Percentiles rank a stretch among this genome's conserved stretches.
Evolutionary conservation across 2,888 invertebrate genomes (phyloP).

Genomic region (Euphydryas editha): DNA sequence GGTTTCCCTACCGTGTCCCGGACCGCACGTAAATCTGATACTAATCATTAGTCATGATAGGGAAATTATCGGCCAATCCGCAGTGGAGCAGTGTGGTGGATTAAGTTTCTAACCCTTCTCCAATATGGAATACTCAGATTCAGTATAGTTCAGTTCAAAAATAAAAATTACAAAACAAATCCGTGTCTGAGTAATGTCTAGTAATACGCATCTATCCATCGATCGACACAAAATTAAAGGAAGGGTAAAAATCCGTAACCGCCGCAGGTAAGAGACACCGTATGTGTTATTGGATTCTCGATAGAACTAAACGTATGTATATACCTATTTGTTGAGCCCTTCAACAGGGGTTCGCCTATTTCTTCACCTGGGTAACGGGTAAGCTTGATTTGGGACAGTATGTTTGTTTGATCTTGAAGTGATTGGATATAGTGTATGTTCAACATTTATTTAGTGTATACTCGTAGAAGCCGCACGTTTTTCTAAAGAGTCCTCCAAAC

Average conservation of each 20-base stretch:
- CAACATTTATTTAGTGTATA: too few relatives aligned
- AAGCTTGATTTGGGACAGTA: not conserved
- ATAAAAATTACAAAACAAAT: not conserved
- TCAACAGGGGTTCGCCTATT: slow-evolving; percentile 15
- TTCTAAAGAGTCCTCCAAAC: too few relatives aligned
- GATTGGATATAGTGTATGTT: not conserved
- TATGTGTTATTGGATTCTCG: slow-evolving; percentile 29
- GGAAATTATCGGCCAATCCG: too few relatives aligned
- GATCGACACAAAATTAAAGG: slow-evolving; percentile 19
- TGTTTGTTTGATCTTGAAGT: not conserved
- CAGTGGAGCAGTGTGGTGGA: too few relatives aligned
- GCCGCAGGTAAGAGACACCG: slow-evolving; percentile 19
- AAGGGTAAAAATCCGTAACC: slow-evolving; percentile 24
- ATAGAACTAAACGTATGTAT: slow-evolving; percentile 23
- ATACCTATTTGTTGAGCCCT: slow-evolving; percentile 23
- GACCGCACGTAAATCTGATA: too few relatives aligned
- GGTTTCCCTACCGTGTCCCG: too few relatives aligned
- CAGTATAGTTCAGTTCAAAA: too few relatives aligned
- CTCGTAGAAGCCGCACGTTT: too few relatives aligned
- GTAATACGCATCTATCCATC: not conserved
- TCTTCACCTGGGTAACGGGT: slow-evolving; percentile 9
- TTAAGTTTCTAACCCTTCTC: too few relatives aligned
- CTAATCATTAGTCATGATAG: too few relatives aligned
- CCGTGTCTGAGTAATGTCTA: not conserved
- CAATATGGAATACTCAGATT: too few relatives aligned